A percentile compares a stretch with the other conserved stretches of the same genome.
Conservation (phyloP, 2,888 invertebrate genomes). For the Lasioglossum marginatum region DNA sequence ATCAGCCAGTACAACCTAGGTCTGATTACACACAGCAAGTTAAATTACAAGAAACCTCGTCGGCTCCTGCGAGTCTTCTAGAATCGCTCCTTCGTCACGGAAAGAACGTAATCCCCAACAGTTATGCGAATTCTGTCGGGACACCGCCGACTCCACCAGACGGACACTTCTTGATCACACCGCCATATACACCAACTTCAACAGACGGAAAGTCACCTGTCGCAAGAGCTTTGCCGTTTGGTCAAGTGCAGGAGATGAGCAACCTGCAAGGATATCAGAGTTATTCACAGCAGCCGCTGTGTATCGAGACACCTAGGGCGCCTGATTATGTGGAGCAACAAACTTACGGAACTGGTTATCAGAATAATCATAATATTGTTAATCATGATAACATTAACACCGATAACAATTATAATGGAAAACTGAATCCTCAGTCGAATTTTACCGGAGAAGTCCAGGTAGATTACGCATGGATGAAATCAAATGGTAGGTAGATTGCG, state of each 20-base stretch:
- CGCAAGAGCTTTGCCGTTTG: conserved; percentile 56
- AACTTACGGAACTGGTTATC: conserved; percentile 55
- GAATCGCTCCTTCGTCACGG: conserved; percentile 76
- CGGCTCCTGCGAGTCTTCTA: conserved; percentile 70
- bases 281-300: conserved; percentile 56
- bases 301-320: conserved; percentile 41
- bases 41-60: background rate
- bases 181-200: conserved; percentile 75
- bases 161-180: conserved; percentile 63
- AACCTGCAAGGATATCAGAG: conserved; percentile 45
- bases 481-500: conserved; percentile 65
- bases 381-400: conserved; percentile 63
- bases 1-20: conserved; percentile 43
- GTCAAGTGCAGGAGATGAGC: conserved; percentile 54
- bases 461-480: conserved; percentile 81
- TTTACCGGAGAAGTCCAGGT: conserved; percentile 62
- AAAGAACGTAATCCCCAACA: conserved; percentile 70
- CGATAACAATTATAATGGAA: conserved; percentile 66
- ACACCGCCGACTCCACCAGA: conserved; percentile 23
- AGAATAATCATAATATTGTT: conserved; percentile 64
- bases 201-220: conserved; percentile 74
- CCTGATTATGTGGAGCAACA: conserved; percentile 60
- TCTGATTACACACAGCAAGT: conserved; percentile 12
- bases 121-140: conserved; percentile 46
- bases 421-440: conserved; percentile 61